Evolutionary conservation across 2,888 invertebrate genomes (phyloP).

Genomic region (Psococerastis gibbosa): DNA sequence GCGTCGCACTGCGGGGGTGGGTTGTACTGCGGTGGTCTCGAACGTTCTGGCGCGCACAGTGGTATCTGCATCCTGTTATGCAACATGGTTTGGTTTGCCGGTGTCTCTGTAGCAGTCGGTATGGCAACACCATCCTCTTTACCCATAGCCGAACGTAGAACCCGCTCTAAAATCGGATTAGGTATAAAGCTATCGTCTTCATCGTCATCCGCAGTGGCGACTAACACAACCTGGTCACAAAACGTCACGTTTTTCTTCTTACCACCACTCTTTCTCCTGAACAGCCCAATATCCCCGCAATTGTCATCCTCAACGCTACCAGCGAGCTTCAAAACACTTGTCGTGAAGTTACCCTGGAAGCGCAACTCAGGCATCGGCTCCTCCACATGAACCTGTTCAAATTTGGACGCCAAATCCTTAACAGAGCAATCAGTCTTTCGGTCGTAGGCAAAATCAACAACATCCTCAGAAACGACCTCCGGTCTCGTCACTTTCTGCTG

Average conservation of each 20-base stretch:
- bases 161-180: conserved; percentile 74
- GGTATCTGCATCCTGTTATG: neutral
- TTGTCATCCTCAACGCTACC: conserved; percentile 1
- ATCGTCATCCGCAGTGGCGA: conserved; percentile 82
- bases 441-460: conserved; percentile 1
- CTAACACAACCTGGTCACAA: conserved; percentile 82
- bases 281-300: neutral
- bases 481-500: conserved; percentile 5
- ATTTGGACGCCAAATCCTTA: conserved; percentile 57
- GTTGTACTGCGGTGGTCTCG: conserved; percentile 15
- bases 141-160: conserved; percentile 61
- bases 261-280: conserved; percentile 22
- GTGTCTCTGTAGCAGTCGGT: conserved; percentile 7
- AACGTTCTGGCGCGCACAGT: neutral
- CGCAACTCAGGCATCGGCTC: neutral
- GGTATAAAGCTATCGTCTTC: conserved; percentile 81
- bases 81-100: conserved; percentile 8
- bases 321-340: conserved; percentile 4
- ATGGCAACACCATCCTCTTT: conserved; percentile 29
- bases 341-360: neutral
- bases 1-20: conserved; percentile 14
- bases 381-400: conserved; percentile 36
- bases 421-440: neutral
- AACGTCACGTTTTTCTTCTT: conserved; percentile 91
- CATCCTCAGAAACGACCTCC: conserved; percentile 3